Evolutionary conservation across 1,140 invertebrate species (phyloP).

Genomic region (Drosophila subpulchrella): DNA sequence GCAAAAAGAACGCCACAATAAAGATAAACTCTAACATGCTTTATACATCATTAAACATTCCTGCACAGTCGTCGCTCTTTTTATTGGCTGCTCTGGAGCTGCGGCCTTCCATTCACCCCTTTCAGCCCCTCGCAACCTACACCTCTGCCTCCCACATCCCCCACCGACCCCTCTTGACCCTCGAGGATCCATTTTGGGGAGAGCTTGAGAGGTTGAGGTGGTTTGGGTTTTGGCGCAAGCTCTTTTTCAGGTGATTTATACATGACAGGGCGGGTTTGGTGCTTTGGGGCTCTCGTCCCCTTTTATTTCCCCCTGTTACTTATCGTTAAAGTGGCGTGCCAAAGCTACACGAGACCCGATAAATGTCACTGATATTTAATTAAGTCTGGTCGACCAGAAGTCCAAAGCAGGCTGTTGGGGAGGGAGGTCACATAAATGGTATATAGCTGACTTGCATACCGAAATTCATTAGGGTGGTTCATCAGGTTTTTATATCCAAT

Average conservation of each 20-base stretch:
- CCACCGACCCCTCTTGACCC: neutral
- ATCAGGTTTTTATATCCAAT: neutral
- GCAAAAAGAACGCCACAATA: slow-evolving; percentile 72
- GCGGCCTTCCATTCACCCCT: slow-evolving; percentile 1
- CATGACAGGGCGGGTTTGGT: slow-evolving; percentile 62
- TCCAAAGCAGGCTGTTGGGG: slow-evolving; percentile 9
- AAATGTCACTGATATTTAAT: slow-evolving; percentile 83
- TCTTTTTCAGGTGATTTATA: slow-evolving; percentile 77
- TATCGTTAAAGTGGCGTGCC: slow-evolving; percentile 78
- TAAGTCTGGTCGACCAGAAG: slow-evolving; percentile 64
- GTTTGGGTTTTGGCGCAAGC: slow-evolving; percentile 46
- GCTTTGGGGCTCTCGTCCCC: slow-evolving; percentile 19
- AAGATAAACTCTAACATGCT: slow-evolving; percentile 83
- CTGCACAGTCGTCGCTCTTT: slow-evolving; percentile 77
- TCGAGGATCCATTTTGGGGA: slow-evolving; percentile 23
- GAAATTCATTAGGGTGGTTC: slow-evolving; percentile 3
- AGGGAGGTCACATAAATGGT: slow-evolving; percentile 35
- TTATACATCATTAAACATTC: slow-evolving; percentile 84
- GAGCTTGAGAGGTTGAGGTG: slow-evolving; percentile 40
- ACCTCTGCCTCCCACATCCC: slow-evolving; percentile 12
- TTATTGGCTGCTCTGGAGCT: slow-evolving; percentile 60
- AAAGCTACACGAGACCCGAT: slow-evolving; percentile 78
- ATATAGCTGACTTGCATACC: slow-evolving; percentile 15
- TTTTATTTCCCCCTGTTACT: slow-evolving; percentile 34
- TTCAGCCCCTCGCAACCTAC: neutral